These are phyloP conservation scores for Platalea minor DNA, from an alignment of 2,797 vertebrate species.

Conservation along the genomic window DNA sequence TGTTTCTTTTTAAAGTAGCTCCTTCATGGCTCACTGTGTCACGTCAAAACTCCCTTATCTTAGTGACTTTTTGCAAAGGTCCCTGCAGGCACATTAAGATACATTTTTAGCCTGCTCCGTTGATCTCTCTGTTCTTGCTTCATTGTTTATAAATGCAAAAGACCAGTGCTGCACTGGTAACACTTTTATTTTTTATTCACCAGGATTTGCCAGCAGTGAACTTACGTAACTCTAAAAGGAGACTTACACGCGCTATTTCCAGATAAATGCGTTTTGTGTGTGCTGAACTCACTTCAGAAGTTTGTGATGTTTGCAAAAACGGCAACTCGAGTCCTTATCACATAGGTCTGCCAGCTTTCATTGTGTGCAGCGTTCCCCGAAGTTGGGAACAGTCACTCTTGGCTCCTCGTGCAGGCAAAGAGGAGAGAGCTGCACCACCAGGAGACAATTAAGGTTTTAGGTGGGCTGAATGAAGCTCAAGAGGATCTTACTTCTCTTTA, in stretches of 20 bases:
- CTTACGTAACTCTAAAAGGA: conserved; percentile 19
- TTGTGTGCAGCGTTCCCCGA: background rate
- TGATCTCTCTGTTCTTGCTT: conserved; percentile 67
- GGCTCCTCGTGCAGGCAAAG: background rate
- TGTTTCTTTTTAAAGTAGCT: conserved; percentile 71
- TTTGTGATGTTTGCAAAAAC: conserved; percentile 37
- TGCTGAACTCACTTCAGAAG: conserved; percentile 21
- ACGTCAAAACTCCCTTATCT: conserved; percentile 68
- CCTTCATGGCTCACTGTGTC: conserved; percentile 62
- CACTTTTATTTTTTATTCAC: conserved; percentile 52
- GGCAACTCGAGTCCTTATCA: background rate
- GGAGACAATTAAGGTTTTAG: background rate
- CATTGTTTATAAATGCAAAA: conserved; percentile 68
- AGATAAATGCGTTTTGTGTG: conserved; percentile 23
- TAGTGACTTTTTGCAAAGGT: conserved; percentile 66
- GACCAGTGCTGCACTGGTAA: conserved; percentile 40
- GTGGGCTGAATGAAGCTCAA: background rate
- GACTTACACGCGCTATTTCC: background rate
- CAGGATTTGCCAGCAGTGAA: background rate
- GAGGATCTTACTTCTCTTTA: background rate
- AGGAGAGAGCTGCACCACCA: background rate
- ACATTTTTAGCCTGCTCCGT: conserved; percentile 71
- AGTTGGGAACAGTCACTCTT: background rate
- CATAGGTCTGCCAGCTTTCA: background rate
- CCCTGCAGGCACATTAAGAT: conserved; percentile 57